A percentile compares a stretch with the other conserved stretches of the same genome.
Evolutionary conservation across 2,113 vertebrate genomes (phyloP).

Genomic region (Centrocercus urophasianus): DNA sequence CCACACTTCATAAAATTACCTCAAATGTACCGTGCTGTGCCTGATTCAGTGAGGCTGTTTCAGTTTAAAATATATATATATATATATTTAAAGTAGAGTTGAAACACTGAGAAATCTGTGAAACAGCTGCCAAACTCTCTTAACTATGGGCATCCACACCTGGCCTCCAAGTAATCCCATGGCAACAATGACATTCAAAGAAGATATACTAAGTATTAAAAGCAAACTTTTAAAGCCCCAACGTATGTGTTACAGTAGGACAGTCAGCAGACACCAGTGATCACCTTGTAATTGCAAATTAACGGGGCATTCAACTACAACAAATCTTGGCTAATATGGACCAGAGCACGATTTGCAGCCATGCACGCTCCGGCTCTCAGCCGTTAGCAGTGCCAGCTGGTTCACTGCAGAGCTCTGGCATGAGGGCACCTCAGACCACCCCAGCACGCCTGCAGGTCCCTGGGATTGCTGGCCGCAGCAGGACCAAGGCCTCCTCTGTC

Average conservation of each 20-base stretch:
- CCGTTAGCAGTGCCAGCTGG: neutral
- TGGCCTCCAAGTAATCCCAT: neutral
- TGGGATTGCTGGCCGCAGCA: neutral
- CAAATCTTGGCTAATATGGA: neutral
- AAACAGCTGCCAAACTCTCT: neutral
- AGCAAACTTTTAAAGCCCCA: neutral
- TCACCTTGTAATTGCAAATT: neutral
- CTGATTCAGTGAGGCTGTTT: neutral
- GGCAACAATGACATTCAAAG: neutral
- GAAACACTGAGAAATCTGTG: neutral
- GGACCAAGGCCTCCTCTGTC: neutral
- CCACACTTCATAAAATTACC: neutral
- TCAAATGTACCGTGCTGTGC: neutral
- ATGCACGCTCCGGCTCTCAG: accelerated
- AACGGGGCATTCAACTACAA: neutral
- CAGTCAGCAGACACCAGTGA: neutral
- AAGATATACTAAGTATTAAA: neutral
- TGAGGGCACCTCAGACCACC: neutral
- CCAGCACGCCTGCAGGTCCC: neutral
- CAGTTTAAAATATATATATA: neutral
- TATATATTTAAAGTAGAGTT: neutral
- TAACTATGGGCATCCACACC: neutral
- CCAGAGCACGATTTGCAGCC: neutral
- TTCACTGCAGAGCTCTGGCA: neutral
- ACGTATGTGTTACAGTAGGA: neutral